These are phyloP conservation scores for Lophochroa leadbeateri DNA, from an alignment of 2,113 vertebrate genomes.

Conservation along the genomic window DNA sequence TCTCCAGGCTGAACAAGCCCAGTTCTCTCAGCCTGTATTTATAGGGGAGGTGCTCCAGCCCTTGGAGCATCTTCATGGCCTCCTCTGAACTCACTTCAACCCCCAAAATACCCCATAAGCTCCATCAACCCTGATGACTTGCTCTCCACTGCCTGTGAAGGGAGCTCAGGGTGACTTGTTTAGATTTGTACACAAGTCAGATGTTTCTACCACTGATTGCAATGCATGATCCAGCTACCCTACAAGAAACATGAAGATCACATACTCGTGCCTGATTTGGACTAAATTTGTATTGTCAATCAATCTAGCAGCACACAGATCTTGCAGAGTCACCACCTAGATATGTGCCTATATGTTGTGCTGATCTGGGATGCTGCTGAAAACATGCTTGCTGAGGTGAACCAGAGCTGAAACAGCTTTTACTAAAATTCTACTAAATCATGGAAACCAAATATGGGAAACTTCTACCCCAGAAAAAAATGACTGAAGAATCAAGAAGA, in stretches of 20 bases:
- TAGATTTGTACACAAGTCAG: not conserved
- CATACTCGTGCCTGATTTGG: not conserved
- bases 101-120: not conserved
- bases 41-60: not conserved
- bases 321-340: not conserved
- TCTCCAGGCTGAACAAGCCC: not conserved
- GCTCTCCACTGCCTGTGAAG: not conserved
- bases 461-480: not conserved
- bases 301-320: not conserved
- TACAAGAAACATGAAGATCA: not conserved
- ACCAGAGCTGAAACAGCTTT: not conserved
- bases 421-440: not conserved
- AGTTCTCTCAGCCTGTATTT: not conserved
- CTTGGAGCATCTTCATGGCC: too few species aligned
- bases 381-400: not conserved
- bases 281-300: not conserved
- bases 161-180: not conserved
- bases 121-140: not conserved
- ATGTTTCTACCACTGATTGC: not conserved
- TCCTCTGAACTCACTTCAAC: not conserved
- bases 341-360: accelerated
- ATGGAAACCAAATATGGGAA: not conserved
- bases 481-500: not conserved
- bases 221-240: not conserved
- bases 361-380: not conserved